Evolutionary conservation across 2,888 invertebrate genomes (phyloP), one percentile per base, ranked within the genome.

Genomic region (Hermaeophaga mercurialis): DNA sequence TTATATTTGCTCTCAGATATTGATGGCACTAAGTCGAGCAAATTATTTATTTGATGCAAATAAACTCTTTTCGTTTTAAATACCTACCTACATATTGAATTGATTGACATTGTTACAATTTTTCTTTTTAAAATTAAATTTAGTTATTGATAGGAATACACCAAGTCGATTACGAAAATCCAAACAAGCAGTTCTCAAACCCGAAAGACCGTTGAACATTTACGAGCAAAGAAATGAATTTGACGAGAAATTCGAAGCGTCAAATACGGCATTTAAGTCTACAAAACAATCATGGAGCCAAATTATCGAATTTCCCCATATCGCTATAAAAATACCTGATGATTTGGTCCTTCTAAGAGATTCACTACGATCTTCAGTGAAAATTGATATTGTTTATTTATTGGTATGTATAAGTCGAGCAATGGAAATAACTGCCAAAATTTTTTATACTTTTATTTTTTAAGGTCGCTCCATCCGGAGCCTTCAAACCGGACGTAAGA

Each of bases 291-390:
- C 77, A 31, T 84, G 84, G 83, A 77, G 75, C 57, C 82, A 81
- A 66, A 64, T 81, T 1, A 81, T 85, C 72, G 79, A 78, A 66
- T 84, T 83, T 66, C 79, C 79, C 34, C 70, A 80, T 1, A 62
- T 85, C 14, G 74, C 72, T 63, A 78, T 84, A 48, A 63, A 70
- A 48, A 68, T 73, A 0, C 82, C 82, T 53, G 79, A 81, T 1
- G 80, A 84, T 61, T 75, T 83, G 14, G 58, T 56, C 1, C 77
- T 80, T 9, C 67, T 85, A 54, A 77, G 84, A 49, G 80, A 85
- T 63, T 84, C 84, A n/a, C 83, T 85, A 64, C 75, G 81, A 38
- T 79, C 80, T 9, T 70, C 71, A 3, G 75, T 84, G 6, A 81
- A 81, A 2, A 64, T 83, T 8, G 77, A 78, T 66, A 69, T 85